Evolutionary conservation across 2,888 invertebrate species (phyloP).

Genomic region (Hyposoter dolosus): DNA sequence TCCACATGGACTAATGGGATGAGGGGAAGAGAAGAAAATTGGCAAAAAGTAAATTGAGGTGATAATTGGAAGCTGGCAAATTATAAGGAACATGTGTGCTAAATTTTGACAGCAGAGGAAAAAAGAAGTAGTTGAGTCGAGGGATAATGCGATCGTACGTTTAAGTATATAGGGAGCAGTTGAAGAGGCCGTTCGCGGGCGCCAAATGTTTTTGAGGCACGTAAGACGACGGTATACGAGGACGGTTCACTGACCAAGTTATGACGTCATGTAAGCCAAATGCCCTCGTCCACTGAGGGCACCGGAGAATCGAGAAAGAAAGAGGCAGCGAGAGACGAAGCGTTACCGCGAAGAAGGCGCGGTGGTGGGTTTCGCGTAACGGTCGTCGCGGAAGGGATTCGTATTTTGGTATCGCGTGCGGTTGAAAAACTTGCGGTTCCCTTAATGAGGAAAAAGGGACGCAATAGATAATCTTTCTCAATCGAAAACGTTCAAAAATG

Average conservation of each 20-base stretch:
- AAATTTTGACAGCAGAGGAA: background rate
- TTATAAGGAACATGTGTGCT: background rate
- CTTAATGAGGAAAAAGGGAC: background rate
- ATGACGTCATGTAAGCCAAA: conserved; percentile 78
- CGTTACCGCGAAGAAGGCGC: conserved; percentile 19
- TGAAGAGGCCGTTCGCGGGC: conserved; percentile 63
- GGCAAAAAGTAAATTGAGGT: conserved; percentile 3
- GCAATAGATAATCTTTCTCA: background rate
- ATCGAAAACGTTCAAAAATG: background rate
- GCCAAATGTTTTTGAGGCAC: conserved; percentile 80
- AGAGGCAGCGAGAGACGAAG: conserved; percentile 39
- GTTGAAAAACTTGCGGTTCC: conserved; percentile 24
- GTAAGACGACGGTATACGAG: conserved; percentile 73
- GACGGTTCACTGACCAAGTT: conserved; percentile 82
- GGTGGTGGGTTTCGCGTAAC: conserved; percentile 48
- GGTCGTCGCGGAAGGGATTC: conserved; percentile 51
- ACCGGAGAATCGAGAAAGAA: conserved; percentile 28
- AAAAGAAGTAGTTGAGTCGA: conserved; percentile 11
- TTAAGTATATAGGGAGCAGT: conserved; percentile 18
- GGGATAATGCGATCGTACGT: conserved; percentile 32
- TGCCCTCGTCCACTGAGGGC: conserved; percentile 68
- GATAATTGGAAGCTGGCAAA: conserved; percentile 5
- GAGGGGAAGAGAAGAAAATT: background rate
- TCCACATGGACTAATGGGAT: background rate
- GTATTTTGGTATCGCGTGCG: conserved; percentile 52